Conservation (phyloP, 2,113 vertebrate species). For the Aphyosemion australe region DNA sequence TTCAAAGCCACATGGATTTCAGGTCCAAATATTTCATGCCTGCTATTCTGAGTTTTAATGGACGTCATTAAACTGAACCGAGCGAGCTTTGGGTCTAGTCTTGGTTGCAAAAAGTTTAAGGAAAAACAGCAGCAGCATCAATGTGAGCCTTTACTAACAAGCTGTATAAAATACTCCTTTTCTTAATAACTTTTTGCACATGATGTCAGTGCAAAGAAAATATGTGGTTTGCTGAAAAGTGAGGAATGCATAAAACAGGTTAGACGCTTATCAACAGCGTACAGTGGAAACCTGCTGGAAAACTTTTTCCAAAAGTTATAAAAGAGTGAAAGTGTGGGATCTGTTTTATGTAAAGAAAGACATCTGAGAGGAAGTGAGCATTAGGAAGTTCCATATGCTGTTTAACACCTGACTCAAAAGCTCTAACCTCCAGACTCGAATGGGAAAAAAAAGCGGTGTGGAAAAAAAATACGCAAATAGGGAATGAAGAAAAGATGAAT, state of each 20-base stretch:
- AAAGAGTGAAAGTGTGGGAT: conserved; percentile 25
- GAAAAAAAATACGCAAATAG: conserved; percentile 16
- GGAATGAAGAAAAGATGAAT: neutral
- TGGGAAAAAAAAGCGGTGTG: conserved; percentile 32
- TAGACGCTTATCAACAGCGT: conserved; percentile 36
- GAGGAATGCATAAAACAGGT: conserved; percentile 19
- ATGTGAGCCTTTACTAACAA: conserved; percentile 32
- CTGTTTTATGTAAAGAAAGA: conserved; percentile 57
- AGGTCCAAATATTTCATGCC: conserved; percentile 36
- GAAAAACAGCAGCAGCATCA: conserved; percentile 41
- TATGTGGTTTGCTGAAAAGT: conserved; percentile 8
- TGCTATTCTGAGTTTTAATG: conserved; percentile 52
- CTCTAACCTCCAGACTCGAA: conserved; percentile 27
- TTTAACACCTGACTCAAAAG: conserved; percentile 61
- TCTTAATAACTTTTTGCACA: conserved; percentile 36
- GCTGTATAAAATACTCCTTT: conserved; percentile 19
- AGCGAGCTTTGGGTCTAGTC: conserved; percentile 16
- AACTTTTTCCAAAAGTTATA: conserved; percentile 44
- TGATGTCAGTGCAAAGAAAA: conserved; percentile 26
- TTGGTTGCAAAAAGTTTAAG: conserved; percentile 35
- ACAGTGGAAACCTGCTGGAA: conserved; percentile 23
- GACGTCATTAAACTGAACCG: conserved; percentile 41
- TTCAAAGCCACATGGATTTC: conserved; percentile 40
- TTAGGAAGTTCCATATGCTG: conserved; percentile 59
- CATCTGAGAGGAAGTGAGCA: conserved; percentile 58